Evolutionary conservation across 2,113 vertebrate genomes (phyloP).

Genomic region (Cariama cristata): DNA sequence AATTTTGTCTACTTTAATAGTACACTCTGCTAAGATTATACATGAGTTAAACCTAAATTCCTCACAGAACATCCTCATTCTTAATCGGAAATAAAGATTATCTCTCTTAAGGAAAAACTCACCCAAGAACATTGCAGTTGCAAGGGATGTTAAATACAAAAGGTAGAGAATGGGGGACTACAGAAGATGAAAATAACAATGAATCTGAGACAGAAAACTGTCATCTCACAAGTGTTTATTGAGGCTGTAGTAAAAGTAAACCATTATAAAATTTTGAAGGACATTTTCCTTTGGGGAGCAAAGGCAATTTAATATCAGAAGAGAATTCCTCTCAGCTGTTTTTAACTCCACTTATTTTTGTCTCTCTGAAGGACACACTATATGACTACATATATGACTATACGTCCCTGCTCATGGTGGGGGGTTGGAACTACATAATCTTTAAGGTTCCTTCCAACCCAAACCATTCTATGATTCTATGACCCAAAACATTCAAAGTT

Average conservation of each 20-base stretch:
- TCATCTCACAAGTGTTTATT: constrained; percentile 1
- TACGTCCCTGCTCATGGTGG: not conserved
- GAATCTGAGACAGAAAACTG: not conserved
- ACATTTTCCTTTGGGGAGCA: not conserved
- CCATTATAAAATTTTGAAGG: not conserved
- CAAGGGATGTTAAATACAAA: not conserved
- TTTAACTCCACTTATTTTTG: not conserved
- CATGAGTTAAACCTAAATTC: not conserved
- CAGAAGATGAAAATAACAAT: not conserved
- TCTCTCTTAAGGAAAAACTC: not conserved
- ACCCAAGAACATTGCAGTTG: not conserved
- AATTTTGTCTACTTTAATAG: not conserved
- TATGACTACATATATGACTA: not conserved
- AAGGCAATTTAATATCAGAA: not conserved
- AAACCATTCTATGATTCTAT: no score
- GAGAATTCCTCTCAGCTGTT: not conserved
- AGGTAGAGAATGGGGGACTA: not conserved
- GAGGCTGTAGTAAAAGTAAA: not conserved
- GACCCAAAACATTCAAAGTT: not conserved
- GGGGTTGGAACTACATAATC: not conserved
- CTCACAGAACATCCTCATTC: not conserved
- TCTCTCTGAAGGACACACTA: not conserved
- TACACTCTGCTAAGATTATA: not conserved
- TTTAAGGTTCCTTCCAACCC: not conserved
- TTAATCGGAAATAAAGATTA: not conserved